Percentiles rank a stretch among this genome's conserved stretches.
phyloP scores from a whole-genome alignment of 1,140 invertebrate species.

The Brachionus koreanus region DNA sequence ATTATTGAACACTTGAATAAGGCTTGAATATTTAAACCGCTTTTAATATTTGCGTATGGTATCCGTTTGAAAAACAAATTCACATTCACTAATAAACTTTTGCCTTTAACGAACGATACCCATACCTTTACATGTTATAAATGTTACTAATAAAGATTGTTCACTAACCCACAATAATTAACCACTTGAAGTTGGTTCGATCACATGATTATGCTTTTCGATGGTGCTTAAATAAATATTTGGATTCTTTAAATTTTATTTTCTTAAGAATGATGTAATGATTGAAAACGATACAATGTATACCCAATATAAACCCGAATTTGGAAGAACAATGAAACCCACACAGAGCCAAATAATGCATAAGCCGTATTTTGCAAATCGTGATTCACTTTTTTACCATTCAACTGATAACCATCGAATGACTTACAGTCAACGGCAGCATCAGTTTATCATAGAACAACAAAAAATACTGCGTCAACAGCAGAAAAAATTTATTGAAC shows the following conservation, averaged over 20 bases:
- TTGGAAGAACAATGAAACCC: background rate
- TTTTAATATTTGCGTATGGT: background rate
- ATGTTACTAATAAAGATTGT: slow-evolving; percentile 24
- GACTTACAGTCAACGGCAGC: slow-evolving; percentile 26
- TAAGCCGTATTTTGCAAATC: slow-evolving; percentile 22
- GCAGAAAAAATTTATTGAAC: slow-evolving; percentile 34
- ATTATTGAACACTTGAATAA: background rate
- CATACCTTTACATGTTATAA: background rate
- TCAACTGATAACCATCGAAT: slow-evolving; percentile 39
- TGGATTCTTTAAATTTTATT: background rate
- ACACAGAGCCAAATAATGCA: background rate
- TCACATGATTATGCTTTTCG: slow-evolving; percentile 4
- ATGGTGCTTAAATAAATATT: background rate
- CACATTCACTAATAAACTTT: background rate
- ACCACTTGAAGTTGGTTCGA: background rate
- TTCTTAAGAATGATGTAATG: slow-evolving; percentile 12
- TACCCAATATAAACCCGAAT: slow-evolving; percentile 16
- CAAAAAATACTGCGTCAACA: slow-evolving; percentile 24
- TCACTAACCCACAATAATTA: background rate
- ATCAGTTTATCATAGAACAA: slow-evolving; percentile 1
- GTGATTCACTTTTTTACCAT: slow-evolving; percentile 41
- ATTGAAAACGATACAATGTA: slow-evolving; percentile 37
- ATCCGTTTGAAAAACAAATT: background rate
- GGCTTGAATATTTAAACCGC: slow-evolving; percentile 9
- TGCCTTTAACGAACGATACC: background rate